Evolutionary conservation across 2,797 vertebrate genomes (phyloP).

Genomic region (Pseudochaenichthys georgianus): DNA sequence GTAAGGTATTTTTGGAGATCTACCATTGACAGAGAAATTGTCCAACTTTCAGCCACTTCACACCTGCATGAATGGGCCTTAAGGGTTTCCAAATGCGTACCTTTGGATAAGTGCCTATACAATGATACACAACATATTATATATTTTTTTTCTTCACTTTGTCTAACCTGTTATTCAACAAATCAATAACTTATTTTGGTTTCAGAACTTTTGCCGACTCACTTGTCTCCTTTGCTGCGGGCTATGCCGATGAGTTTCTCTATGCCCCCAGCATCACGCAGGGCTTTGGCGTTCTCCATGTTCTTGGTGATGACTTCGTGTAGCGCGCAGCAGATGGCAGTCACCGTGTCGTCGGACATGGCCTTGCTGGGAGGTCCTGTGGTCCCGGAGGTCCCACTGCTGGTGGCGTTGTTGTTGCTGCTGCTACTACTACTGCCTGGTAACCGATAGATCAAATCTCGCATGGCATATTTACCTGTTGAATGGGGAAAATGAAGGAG

Average conservation of each 20-base stretch:
- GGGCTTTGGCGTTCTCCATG: constrained; percentile 99
- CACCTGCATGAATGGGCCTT: too few relatives aligned
- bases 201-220: constrained; percentile 78
- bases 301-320: constrained; percentile 99
- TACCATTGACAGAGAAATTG: not conserved
- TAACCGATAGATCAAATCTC: constrained; percentile 96
- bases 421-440: constrained; percentile 91
- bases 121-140: too few relatives aligned
- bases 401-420: constrained; percentile 86
- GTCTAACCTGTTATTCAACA: too few relatives aligned
- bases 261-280: constrained; percentile 97
- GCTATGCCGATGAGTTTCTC: constrained; percentile 98
- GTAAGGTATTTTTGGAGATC: not conserved
- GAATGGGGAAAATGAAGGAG: constrained; percentile 28
- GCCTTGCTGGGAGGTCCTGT: constrained; percentile 91
- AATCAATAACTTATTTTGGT: not conserved
- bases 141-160: too few relatives aligned
- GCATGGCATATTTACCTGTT: constrained; percentile 98
- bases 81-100: too few relatives aligned
- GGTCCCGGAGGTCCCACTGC: constrained; percentile 87
- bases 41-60: not conserved
- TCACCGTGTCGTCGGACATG: constrained; percentile 99
- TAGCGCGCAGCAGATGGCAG: constrained; percentile 97
- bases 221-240: constrained; percentile 99
- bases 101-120: too few relatives aligned